These are phyloP conservation scores for Cyphomyrus plagiostoma DNA, from an alignment of 2,113 vertebrate species.

Conservation along the genomic window DNA sequence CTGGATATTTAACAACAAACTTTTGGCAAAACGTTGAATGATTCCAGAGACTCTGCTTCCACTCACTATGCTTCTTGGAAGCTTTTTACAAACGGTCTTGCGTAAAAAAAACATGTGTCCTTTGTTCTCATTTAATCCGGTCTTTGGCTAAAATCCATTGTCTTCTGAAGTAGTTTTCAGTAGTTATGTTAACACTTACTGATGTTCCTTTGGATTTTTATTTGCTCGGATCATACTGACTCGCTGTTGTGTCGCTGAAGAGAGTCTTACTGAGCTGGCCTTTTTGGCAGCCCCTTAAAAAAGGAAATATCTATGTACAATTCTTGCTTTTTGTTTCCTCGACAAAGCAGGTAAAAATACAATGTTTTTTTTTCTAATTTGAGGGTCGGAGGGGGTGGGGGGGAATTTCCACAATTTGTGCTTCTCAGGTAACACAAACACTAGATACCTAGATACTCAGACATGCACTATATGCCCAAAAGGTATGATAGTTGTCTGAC, in stretches of 20 bases:
- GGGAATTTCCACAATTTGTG: neutral
- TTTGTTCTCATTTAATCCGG: neutral
- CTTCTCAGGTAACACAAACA: neutral
- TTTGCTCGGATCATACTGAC: neutral
- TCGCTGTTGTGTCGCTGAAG: neutral
- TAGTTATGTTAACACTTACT: neutral
- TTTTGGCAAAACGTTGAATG: neutral
- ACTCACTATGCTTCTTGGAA: neutral
- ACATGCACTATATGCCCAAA: neutral
- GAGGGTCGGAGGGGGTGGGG: neutral
- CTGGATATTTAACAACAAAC: neutral
- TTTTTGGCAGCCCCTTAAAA: neutral
- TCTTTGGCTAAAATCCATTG: neutral
- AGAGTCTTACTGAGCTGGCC: neutral
- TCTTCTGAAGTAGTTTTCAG: neutral
- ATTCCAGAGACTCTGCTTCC: neutral
- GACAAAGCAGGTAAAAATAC: neutral
- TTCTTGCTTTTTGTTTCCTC: neutral
- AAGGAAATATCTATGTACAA: neutral
- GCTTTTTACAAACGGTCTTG: neutral
- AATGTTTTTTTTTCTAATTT: neutral
- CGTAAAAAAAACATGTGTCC: neutral
- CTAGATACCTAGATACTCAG: neutral
- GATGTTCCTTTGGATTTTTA: neutral
- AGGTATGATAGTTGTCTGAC: neutral